Evolutionary conservation across 1,140 invertebrate species (phyloP), one percentile per base, ranked within the genome.

Genomic region (Potamilus streckersoni): DNA sequence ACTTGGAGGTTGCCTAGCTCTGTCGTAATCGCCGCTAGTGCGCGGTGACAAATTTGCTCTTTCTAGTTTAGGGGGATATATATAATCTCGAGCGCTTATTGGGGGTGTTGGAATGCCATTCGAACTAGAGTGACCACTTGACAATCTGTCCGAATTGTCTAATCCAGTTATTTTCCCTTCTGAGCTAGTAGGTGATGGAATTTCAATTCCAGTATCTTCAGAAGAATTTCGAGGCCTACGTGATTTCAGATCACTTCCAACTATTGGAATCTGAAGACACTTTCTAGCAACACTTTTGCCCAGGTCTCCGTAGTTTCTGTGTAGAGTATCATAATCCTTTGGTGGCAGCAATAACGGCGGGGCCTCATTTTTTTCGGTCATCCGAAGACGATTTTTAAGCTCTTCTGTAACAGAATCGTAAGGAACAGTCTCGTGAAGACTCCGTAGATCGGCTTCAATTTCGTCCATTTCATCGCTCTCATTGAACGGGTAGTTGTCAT

Each of bases 381-480:
- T 78, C 38, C 92, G 93, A 79, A 98, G 91, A 88, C 97, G 96
- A 77, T 94, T 94, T 79, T 95, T 92, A 61, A 98, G 90, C 86
- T 98, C 97, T 0, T 96, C 96, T 12, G 96, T 96, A 78, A 98
- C 90, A 56, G 95, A 97, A 88, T 98, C 96, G 87, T 96, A 97
- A 20, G 97, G 92, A 73, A 92, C 92, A 64, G 94, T 92, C 56
- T 94, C 92, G 63, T 88, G 87, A 19, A 88, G 74, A 79, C 84
- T 85, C 58, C 84, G 81, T 14, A 85, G 73, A 69, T 86, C 85
- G 15, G 84, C 80, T 55, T 87, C 86, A 31, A 86, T 84, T 20
- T 85, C 85, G 67, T 82, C 80, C 68, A 49, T 49, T 49, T 49
- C 38, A 8, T 49, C 38, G 38, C 38, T 49, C 69, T 78, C 23